phyloP scores from a whole-genome alignment of 2,113 vertebrate genomes.

The Pygoscelis antarcticus region DNA sequence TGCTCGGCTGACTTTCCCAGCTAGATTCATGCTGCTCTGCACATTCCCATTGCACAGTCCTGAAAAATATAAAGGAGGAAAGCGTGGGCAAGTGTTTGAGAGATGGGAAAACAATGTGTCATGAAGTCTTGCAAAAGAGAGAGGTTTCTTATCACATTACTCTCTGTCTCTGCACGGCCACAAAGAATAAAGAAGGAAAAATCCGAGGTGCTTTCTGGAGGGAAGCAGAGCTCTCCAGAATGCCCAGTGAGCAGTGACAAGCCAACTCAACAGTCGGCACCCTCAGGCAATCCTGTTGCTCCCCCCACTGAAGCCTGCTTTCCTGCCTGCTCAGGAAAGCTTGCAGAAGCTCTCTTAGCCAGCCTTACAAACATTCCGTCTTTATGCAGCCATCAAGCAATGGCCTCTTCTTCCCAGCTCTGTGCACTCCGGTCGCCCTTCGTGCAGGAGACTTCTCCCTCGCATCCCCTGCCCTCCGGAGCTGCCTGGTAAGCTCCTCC shows the following conservation, averaged over 20 bases:
- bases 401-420: neutral
- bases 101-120: neutral
- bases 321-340: neutral
- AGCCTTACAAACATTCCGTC: neutral
- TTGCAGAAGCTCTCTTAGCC: neutral
- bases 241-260: neutral
- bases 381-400: accelerated
- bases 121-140: neutral
- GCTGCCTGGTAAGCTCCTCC: neutral
- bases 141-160: neutral
- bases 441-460: neutral
- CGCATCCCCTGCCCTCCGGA: neutral
- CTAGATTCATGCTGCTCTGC: neutral
- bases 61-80: neutral
- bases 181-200: neutral
- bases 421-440: neutral
- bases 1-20: neutral
- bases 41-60: neutral
- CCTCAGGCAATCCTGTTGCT: neutral
- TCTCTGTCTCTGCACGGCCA: too few relatives aligned
- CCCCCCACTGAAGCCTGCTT: neutral
- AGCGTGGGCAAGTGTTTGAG: neutral
- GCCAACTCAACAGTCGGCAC: neutral
- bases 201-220: neutral
- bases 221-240: neutral